Percentiles rank a stretch among this genome's conserved stretches.
Evolutionary conservation across 2,797 vertebrate genomes (phyloP).

Genomic region (Zenarchopterus dispar): DNA sequence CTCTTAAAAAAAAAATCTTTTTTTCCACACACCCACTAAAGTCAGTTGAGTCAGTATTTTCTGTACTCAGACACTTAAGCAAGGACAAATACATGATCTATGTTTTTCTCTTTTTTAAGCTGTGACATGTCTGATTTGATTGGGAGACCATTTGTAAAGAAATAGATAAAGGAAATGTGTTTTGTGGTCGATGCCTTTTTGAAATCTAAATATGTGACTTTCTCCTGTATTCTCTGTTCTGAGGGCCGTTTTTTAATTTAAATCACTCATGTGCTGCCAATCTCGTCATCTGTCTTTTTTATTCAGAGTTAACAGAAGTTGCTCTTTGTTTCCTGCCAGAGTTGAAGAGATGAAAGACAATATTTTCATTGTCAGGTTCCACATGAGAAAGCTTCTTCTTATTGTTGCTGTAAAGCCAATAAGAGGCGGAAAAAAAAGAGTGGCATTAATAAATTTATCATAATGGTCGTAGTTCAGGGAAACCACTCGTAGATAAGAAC

Average conservation of each 20-base stretch:
- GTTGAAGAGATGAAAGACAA: slow-evolving; percentile 28
- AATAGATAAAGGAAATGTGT: neutral
- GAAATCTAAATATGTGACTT: slow-evolving; percentile 23
- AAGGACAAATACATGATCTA: too few species aligned
- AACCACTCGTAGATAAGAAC: neutral
- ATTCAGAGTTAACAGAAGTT: slow-evolving; percentile 34
- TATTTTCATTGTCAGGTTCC: slow-evolving; percentile 23
- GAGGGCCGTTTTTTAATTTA: too few species aligned
- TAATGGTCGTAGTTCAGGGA: too few species aligned
- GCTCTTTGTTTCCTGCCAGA: slow-evolving; percentile 30
- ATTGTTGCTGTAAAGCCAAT: neutral
- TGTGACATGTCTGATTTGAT: neutral
- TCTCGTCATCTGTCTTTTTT: slow-evolving; percentile 3
- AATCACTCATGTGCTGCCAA: slow-evolving; percentile 13
- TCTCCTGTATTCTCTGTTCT: neutral
- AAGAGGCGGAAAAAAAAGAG: neutral
- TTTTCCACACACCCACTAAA: too few species aligned
- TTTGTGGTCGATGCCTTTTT: slow-evolving; percentile 3
- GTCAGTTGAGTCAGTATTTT: too few species aligned
- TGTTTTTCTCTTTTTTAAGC: too few species aligned
- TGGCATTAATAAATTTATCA: too few species aligned
- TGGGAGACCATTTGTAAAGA: neutral
- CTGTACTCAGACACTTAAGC: too few species aligned
- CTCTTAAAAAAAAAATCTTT: too few species aligned
- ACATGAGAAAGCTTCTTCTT: slow-evolving; percentile 21